Percentiles rank a stretch among this genome's conserved stretches.
These are phyloP conservation scores for Sebastes dallii DNA, from an alignment of 2,797 vertebrate species.

Conservation along the genomic window DNA sequence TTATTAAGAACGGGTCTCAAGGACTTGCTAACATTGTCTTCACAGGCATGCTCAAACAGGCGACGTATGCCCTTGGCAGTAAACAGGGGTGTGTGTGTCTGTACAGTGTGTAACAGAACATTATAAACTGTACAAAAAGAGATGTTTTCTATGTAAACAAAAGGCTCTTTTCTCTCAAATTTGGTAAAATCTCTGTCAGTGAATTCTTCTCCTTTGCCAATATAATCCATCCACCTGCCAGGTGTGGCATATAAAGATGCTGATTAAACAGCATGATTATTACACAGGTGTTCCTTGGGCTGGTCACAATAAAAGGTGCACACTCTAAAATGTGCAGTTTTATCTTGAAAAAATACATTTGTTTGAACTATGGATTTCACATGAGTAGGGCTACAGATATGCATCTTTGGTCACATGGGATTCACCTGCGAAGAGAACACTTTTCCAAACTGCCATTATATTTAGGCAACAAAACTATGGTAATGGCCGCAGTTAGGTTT, in stretches of 20 bases:
- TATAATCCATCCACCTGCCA: neutral
- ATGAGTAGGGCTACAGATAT: too few species aligned
- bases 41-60: conserved; percentile 29
- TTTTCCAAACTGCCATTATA: too few species aligned
- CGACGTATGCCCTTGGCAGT: conserved; percentile 62
- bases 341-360: too few species aligned
- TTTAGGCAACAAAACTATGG: too few species aligned
- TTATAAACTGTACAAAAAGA: neutral
- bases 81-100: conserved; percentile 23
- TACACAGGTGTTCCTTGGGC: neutral
- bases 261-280: neutral
- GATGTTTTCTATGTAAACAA: neutral
- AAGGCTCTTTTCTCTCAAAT: neutral
- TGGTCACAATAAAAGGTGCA: neutral
- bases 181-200: neutral
- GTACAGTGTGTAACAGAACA: conserved; percentile 18
- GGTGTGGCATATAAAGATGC: neutral
- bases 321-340: neutral
- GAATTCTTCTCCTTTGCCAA: neutral
- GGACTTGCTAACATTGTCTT: conserved; percentile 67
- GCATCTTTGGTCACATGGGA: too few species aligned
- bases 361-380: too few species aligned
- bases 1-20: conserved; percentile 73
- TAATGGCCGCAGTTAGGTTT: too few species aligned
- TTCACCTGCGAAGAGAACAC: too few species aligned